Evolutionary conservation across 2,888 invertebrate species (phyloP).

Genomic region (Troides aeacus): DNA sequence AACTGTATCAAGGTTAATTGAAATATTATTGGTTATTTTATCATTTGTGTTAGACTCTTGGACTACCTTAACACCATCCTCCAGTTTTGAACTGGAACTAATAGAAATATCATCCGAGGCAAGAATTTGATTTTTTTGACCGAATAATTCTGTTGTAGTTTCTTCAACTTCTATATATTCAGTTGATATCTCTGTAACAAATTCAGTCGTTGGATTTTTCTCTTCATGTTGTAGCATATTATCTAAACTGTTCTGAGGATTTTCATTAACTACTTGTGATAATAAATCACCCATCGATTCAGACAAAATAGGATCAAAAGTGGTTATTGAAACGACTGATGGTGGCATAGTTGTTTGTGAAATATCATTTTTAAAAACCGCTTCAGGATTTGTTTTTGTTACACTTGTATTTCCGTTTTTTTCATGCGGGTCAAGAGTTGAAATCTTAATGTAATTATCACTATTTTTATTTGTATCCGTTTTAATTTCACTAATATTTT

Average conservation of each 20-base stretch:
- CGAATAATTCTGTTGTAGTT: conserved; percentile 25
- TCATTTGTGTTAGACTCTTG: not conserved
- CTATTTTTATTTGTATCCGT: conserved; percentile 35
- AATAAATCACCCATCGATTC: conserved; percentile 73
- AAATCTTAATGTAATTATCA: conserved; percentile 66
- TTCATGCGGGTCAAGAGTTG: conserved; percentile 62
- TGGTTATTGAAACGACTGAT: conserved; percentile 38
- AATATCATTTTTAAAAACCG: conserved; percentile 1
- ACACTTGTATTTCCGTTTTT: conserved; percentile 32
- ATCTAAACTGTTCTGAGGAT: conserved; percentile 26
- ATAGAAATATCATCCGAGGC: not conserved
- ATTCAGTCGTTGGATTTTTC: conserved; percentile 41
- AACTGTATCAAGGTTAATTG: not conserved
- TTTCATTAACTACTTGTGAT: conserved; percentile 67
- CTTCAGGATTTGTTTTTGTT: conserved; percentile 5
- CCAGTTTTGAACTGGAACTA: not conserved
- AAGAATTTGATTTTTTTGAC: conserved; percentile 9
- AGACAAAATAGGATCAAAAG: conserved; percentile 65
- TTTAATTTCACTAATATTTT: conserved; percentile 41
- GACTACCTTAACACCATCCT: conserved; percentile 29
- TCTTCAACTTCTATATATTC: conserved; percentile 29
- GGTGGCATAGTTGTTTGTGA: conserved; percentile 37
- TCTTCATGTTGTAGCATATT: conserved; percentile 31
- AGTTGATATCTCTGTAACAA: conserved; percentile 39
- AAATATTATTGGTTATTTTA: conserved; percentile 25